Percentiles rank a stretch among this genome's conserved stretches.
These are phyloP conservation scores for Panthera uncia DNA, from an alignment of 2,113 vertebrate genomes.

Conservation along the genomic window DNA sequence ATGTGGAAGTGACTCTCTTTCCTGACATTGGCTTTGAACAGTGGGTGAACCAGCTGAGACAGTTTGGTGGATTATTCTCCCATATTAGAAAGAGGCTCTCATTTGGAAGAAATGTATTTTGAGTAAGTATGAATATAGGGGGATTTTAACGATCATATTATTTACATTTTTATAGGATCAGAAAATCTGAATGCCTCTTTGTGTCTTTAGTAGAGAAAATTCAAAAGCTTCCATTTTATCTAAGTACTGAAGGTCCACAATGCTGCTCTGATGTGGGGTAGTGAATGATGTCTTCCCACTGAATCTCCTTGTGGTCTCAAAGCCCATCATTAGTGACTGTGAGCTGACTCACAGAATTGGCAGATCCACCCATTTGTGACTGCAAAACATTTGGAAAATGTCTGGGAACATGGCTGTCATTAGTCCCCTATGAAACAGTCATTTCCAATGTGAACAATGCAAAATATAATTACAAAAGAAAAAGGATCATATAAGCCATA, in stretches of 20 bases:
- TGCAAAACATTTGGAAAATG: constrained; percentile 49
- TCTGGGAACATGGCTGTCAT: background rate
- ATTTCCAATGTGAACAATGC: constrained; percentile 27
- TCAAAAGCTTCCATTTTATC: background rate
- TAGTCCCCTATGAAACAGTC: background rate
- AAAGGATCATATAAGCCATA: background rate
- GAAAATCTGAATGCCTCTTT: background rate
- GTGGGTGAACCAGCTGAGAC: background rate
- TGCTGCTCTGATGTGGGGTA: background rate
- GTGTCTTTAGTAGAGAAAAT: background rate
- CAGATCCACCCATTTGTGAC: background rate
- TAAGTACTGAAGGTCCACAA: background rate
- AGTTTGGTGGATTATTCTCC: background rate
- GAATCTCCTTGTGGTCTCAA: background rate
- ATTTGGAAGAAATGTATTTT: constrained; percentile 64
- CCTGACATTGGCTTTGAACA: constrained; percentile 74
- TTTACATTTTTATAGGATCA: constrained; percentile 41
- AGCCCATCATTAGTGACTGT: background rate
- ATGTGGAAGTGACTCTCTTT: constrained; percentile 63
- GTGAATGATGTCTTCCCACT: background rate
- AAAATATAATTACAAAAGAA: background rate
- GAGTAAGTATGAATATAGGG: constrained; percentile 11
- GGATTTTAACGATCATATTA: constrained; percentile 48
- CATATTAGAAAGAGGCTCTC: constrained; percentile 68
- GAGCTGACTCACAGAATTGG: constrained; percentile 4